A percentile compares a stretch with the other conserved stretches of the same genome.
Evolutionary conservation across 2,797 vertebrate genomes (phyloP).

Genomic region (Mus caroli): DNA sequence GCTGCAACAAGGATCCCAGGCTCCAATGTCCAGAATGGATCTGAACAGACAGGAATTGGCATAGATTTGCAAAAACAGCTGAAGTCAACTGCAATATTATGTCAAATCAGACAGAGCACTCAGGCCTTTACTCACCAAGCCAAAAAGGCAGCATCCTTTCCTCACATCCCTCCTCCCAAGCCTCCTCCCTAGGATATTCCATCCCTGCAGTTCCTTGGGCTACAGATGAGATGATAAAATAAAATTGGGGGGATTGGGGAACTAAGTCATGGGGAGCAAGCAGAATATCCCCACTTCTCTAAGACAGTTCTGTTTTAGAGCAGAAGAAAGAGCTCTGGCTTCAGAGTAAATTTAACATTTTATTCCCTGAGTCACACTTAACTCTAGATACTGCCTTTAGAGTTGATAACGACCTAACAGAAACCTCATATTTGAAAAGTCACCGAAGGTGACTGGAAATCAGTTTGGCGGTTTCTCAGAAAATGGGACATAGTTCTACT

Average conservation of each 20-base stretch:
- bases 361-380: no score
- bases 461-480: no score
- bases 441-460: neutral
- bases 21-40: neutral
- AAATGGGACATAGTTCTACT: no score
- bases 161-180: neutral
- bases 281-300: neutral
- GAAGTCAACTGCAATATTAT: neutral
- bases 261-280: neutral
- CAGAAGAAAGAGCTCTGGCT: neutral
- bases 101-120: neutral
- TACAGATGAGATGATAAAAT: neutral
- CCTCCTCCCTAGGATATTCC: neutral
- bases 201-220: neutral
- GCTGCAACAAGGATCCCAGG: neutral
- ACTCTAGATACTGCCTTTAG: no score
- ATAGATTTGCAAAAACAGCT: neutral
- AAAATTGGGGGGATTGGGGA: neutral
- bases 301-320: neutral
- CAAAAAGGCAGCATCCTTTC: neutral
- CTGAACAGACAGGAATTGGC: neutral
- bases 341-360: no score
- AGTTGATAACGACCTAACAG: no score
- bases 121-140: neutral
- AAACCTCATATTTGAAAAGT: no score